Evolutionary conservation across 2,113 vertebrate genomes (phyloP).

Genomic region (Platysteira castanea): DNA sequence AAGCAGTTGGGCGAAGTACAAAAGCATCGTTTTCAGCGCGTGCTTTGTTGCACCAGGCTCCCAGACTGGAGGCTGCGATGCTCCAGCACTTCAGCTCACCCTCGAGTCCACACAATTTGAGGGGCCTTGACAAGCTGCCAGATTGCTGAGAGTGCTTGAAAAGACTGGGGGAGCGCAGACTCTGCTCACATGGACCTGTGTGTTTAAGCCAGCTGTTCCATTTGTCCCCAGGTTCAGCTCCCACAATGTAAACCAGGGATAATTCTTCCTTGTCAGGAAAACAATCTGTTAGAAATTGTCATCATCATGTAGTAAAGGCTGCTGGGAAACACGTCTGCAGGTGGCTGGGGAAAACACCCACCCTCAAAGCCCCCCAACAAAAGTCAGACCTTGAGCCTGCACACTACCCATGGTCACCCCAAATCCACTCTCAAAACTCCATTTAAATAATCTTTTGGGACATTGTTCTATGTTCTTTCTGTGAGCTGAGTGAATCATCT

Average conservation of each 20-base stretch:
- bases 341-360: background rate
- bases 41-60: background rate
- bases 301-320: background rate
- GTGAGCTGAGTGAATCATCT: slow-evolving; percentile 4
- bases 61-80: background rate
- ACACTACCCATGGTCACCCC: background rate
- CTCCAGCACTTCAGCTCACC: background rate
- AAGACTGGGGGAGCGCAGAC: accelerated
- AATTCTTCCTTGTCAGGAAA: background rate
- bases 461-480: background rate
- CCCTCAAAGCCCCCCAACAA: background rate
- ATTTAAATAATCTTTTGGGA: slow-evolving; percentile 1
- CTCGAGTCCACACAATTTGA: background rate
- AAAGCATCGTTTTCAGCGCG: background rate
- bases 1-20: background rate
- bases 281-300: background rate
- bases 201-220: background rate
- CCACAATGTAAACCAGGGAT: background rate
- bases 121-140: slow-evolving; percentile 1
- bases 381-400: background rate
- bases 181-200: background rate
- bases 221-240: background rate
- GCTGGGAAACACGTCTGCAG: background rate
- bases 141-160: background rate
- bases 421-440: background rate